Conservation (phyloP, 2,113 vertebrate species). For the Lepisosteus oculatus region DNA sequence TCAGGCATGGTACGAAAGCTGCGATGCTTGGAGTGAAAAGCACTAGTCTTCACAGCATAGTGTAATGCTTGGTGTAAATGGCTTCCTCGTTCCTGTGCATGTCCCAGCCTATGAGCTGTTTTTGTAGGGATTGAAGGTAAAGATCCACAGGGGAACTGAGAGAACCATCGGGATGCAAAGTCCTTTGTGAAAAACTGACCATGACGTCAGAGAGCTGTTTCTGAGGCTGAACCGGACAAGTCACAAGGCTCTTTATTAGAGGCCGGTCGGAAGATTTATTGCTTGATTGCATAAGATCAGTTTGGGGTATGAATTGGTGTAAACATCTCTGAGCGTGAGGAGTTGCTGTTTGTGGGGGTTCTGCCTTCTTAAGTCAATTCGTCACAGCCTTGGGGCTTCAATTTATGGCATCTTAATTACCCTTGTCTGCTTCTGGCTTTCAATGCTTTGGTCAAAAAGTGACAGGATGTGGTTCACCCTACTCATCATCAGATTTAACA, state of each 20-base stretch:
- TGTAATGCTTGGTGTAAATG: too few species aligned
- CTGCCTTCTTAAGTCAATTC: slow-evolving; percentile 48
- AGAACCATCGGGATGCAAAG: slow-evolving; percentile 42
- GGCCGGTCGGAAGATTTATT: slow-evolving; percentile 54
- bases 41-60: too few species aligned
- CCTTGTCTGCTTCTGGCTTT: slow-evolving; percentile 23
- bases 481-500: too few species aligned
- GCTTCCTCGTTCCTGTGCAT: too few species aligned
- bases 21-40: too few species aligned
- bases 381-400: slow-evolving; percentile 46
- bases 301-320: slow-evolving; percentile 51
- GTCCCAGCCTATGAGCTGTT: too few species aligned
- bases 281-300: slow-evolving; percentile 52
- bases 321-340: slow-evolving; percentile 46
- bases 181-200: slow-evolving; percentile 51
- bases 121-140: not conserved
- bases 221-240: slow-evolving; percentile 27
- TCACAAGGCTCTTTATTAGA: slow-evolving; percentile 50
- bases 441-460: not conserved
- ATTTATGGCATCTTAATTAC: slow-evolving; percentile 28
- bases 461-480: too few species aligned
- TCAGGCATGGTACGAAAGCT: too few species aligned
- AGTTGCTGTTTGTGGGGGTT: slow-evolving; percentile 3
- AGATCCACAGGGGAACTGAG: slow-evolving; percentile 26
- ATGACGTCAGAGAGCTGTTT: slow-evolving; percentile 39